phyloP scores from a whole-genome alignment of 2,888 invertebrate genomes.

The Mythimna pallens region DNA sequence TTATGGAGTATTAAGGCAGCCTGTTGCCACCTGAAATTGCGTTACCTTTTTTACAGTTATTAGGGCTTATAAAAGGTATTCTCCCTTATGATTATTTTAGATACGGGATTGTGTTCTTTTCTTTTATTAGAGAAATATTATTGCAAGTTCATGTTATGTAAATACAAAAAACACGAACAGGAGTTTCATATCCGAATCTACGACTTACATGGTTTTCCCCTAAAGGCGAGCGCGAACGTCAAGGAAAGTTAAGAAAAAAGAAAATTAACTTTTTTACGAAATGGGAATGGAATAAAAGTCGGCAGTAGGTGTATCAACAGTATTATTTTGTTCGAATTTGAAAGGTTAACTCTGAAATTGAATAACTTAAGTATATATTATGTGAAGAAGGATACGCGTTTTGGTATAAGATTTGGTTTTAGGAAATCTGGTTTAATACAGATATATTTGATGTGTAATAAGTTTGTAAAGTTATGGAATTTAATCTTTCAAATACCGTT shows the following conservation, averaged over 20 bases:
- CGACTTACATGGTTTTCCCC: slow-evolving; percentile 34
- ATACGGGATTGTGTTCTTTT: slow-evolving; percentile 19
- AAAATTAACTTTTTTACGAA: slow-evolving; percentile 57
- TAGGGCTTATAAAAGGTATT: slow-evolving; percentile 39
- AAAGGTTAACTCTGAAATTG: slow-evolving; percentile 49
- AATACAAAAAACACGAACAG: slow-evolving; percentile 29
- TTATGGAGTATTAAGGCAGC: slow-evolving; percentile 47
- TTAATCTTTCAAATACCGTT: too few species aligned
- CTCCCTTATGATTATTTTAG: slow-evolving; percentile 39
- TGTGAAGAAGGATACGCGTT: slow-evolving; percentile 25
- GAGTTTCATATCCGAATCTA: slow-evolving; percentile 29
- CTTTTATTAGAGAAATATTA: slow-evolving; percentile 35
- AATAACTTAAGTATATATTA: slow-evolving; percentile 42
- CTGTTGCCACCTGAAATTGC: slow-evolving; percentile 46
- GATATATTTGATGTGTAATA: not conserved
- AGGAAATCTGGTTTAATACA: not conserved
- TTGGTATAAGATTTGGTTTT: slow-evolving; percentile 24
- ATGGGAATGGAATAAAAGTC: slow-evolving; percentile 50
- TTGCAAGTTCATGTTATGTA: slow-evolving; percentile 21
- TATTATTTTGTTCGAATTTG: slow-evolving; percentile 48
- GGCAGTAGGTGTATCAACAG: slow-evolving; percentile 47
- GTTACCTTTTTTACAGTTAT: slow-evolving; percentile 38
- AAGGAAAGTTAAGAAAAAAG: slow-evolving; percentile 53
- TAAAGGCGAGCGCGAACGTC: slow-evolving; percentile 25
- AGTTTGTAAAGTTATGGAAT: too few species aligned